phyloP scores from a whole-genome alignment of 53 echinoderm and acorn worm genomes.

The Zoroaster sp. region DNA sequence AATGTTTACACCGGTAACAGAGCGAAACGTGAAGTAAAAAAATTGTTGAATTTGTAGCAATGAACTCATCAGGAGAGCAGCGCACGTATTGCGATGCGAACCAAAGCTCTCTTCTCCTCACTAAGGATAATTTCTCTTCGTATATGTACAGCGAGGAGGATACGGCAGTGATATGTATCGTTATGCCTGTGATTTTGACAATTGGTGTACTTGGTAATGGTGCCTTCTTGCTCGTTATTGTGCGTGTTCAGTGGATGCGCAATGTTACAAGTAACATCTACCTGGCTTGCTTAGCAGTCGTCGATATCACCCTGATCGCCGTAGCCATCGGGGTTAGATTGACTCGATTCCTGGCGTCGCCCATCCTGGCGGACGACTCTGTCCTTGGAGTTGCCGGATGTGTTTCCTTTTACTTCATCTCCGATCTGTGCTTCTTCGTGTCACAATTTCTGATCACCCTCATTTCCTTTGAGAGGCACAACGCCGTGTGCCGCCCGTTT shows the following conservation, averaged over 20 bases:
- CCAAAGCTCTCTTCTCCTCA: background rate
- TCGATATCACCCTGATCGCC: constrained; percentile 25
- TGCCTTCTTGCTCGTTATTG: constrained; percentile 29
- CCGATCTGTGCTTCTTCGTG: constrained; percentile 4
- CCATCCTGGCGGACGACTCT: constrained; percentile 19
- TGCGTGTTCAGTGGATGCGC: constrained; percentile 28
- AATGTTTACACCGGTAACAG: background rate
- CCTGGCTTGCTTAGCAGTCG: constrained; percentile 24
- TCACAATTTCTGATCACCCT: constrained; percentile 39
- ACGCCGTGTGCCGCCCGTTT: constrained; percentile 33
- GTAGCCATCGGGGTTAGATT: constrained; percentile 3
- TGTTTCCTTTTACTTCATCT: constrained; percentile 20
- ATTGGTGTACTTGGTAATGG: constrained; percentile 12
- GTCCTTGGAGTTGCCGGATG: constrained; percentile 10
- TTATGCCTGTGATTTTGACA: constrained; percentile 12
- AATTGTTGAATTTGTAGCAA: background rate
- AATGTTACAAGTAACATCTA: constrained; percentile 21
- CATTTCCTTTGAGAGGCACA: constrained; percentile 25
- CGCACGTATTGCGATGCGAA: background rate
- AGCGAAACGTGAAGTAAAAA: background rate
- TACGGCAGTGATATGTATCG: constrained; percentile 3
- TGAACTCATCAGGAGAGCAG: background rate
- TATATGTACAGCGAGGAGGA: constrained; percentile 8
- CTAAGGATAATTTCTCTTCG: background rate
- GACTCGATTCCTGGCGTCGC: constrained; percentile 9